Evolutionary conservation across 1,140 invertebrate genomes (phyloP), one percentile per base, ranked within the genome.

Genomic region (Neodiprion virginianus): DNA sequence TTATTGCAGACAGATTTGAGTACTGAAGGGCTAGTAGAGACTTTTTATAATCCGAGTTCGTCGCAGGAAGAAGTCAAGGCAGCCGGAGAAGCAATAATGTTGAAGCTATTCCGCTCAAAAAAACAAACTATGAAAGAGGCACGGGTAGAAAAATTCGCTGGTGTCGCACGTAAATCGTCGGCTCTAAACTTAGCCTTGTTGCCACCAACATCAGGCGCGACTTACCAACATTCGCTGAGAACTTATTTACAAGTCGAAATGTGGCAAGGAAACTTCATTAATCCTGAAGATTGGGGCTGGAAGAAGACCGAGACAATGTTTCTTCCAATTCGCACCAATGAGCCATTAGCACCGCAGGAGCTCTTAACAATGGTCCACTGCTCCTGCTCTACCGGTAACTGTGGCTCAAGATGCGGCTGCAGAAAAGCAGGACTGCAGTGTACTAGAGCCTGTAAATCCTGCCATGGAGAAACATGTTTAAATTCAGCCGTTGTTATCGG

Each of bases 341-440:
- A 1, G n/a, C 10, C 10, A 11, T 14, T 14, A 53, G 50, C 50
- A 11, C 50, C 50, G 10, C 50, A 53, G 50, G 50, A 53, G 1
- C 50, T 53, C n/a, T 11, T 53, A n/a, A 53, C 50, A 53, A 11
- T 53, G 50, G 50, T 53, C 10, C 1, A n/a, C n/a, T 53, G 10
- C 50, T 81, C 78, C 79, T 78, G 78, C 72, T 82, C 79, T 74
- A 79, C 17, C 17, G 1, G 17, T 21, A 21, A 21, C 17, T 21
- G 17, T 21, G 17, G 17, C 17, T 21, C 17, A 21, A 21, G 17
- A 21, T 21, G 17, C 17, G 17, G 17, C 17, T 84, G 82, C 78
- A 78, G 76, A 78, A 84, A 84, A 83, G 72, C 77, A 72, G 80
- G 80, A 48, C 70, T 82, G 69, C 73, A 72, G 78, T 83, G 80